Conservation (phyloP, 2,888 invertebrate species). For the Spilosoma lubricipeda region DNA sequence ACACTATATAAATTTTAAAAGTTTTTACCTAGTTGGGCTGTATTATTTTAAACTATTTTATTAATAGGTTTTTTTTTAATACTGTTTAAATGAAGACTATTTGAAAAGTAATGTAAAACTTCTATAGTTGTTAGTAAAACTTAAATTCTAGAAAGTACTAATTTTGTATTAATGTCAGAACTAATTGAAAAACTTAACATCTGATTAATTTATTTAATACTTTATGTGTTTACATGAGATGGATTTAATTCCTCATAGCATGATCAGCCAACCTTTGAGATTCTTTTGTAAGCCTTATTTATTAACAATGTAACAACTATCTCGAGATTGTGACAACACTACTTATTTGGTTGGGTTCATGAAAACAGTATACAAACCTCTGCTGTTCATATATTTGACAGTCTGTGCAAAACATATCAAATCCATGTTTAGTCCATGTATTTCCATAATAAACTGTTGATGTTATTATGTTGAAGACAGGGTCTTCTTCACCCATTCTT, state of each 20-base stretch:
- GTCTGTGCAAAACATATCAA: constrained; percentile 88
- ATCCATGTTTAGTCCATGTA: constrained; percentile 89
- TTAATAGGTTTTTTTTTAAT: background rate
- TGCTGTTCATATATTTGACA: constrained; percentile 86
- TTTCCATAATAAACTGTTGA: constrained; percentile 89
- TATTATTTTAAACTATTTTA: no score
- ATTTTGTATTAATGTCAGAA: no score
- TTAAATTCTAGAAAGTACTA: background rate
- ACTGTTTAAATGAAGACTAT: background rate
- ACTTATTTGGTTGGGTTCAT: background rate
- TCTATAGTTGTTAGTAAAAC: background rate
- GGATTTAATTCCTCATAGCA: background rate
- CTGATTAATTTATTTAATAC: background rate
- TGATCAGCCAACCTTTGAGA: background rate
- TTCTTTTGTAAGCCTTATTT: background rate
- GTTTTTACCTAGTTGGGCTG: no score
- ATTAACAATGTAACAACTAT: background rate
- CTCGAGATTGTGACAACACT: background rate
- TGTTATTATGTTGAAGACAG: constrained; percentile 91
- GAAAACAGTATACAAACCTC: constrained; percentile 57
- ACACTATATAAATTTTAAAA: no score
- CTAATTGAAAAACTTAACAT: background rate
- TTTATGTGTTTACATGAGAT: background rate
- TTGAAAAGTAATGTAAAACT: background rate
- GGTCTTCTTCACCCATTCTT: constrained; percentile 87